phyloP scores from a whole-genome alignment of 2,888 invertebrate genomes.

The Drosophila vallismaia region DNA sequence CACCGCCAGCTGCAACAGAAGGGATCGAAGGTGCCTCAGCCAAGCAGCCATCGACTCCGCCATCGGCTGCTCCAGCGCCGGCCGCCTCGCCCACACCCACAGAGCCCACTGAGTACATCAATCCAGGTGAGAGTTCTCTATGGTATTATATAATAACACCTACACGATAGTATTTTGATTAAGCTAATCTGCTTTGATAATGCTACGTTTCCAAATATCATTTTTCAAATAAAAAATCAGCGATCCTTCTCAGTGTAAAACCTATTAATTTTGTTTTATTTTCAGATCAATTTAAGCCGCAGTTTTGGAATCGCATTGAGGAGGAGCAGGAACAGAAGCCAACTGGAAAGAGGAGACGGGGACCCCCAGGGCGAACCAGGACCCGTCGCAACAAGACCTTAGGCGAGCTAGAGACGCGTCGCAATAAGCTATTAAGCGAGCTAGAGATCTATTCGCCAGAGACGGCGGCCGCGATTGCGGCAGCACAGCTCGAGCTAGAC shows the following conservation, averaged over 20 bases:
- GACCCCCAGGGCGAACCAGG: constrained; percentile 24
- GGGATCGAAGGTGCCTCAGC: constrained; percentile 7
- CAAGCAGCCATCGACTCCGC: constrained; percentile 12
- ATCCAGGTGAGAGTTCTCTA: constrained; percentile 53
- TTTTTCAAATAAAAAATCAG: too few species aligned
- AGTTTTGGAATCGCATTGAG: constrained; percentile 62
- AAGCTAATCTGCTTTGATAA: background rate
- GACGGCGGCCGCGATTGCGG: constrained; percentile 62
- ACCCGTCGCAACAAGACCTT: constrained; percentile 38
- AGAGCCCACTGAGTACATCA: constrained; percentile 52
- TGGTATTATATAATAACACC: constrained; percentile 23
- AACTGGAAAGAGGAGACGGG: constrained; percentile 59
- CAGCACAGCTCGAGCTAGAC: constrained; percentile 63
- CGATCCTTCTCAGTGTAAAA: background rate
- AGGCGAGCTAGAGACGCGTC: constrained; percentile 22
- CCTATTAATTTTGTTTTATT: background rate
- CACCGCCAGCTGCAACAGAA: constrained; percentile 10
- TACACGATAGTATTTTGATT: background rate
- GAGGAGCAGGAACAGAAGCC: constrained; percentile 53
- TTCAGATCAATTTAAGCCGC: constrained; percentile 52
- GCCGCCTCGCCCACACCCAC: constrained; percentile 52
- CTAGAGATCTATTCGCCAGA: constrained; percentile 54
- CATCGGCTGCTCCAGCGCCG: constrained; percentile 24
- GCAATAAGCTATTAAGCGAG: constrained; percentile 46
- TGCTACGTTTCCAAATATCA: background rate